phyloP scores from a whole-genome alignment of 2,113 vertebrate genomes.

The Phocoena sinus region DNA sequence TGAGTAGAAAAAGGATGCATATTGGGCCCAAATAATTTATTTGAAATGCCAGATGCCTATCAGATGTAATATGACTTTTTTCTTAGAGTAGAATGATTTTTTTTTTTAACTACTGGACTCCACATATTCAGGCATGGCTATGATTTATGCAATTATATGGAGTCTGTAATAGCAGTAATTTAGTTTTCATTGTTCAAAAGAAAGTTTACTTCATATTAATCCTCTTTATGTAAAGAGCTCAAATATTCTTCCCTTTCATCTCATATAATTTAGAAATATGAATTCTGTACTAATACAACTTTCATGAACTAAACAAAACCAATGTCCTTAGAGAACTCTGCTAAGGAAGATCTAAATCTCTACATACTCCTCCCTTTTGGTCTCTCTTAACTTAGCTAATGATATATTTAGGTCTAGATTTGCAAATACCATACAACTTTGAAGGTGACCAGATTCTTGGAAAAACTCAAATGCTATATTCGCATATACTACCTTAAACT shows the following conservation, averaged over 20 bases:
- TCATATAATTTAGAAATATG: slow-evolving; percentile 30
- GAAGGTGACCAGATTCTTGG: background rate
- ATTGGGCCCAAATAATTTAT: slow-evolving; percentile 67
- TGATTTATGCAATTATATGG: slow-evolving; percentile 48
- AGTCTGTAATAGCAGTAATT: slow-evolving; percentile 53
- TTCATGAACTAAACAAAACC: background rate
- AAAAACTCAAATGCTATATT: background rate
- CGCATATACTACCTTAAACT: background rate
- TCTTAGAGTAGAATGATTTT: slow-evolving; percentile 45
- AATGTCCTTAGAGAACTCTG: background rate
- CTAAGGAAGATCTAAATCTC: background rate
- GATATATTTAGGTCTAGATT: background rate
- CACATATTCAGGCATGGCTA: slow-evolving; percentile 33
- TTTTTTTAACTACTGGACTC: slow-evolving; percentile 8
- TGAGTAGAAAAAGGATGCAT: slow-evolving; percentile 51
- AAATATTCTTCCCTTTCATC: slow-evolving; percentile 20
- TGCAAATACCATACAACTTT: background rate
- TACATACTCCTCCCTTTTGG: background rate
- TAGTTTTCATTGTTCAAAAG: slow-evolving; percentile 54
- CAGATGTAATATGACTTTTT: slow-evolving; percentile 32
- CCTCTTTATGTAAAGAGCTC: slow-evolving; percentile 7
- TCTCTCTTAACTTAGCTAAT: background rate
- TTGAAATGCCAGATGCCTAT: slow-evolving; percentile 63
- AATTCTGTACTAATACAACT: background rate
- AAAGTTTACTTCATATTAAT: slow-evolving; percentile 45